Percentiles rank a stretch among this genome's conserved stretches.
These are phyloP conservation scores for Bombycilla garrulus DNA, from an alignment of 2,113 vertebrate species.

Conservation along the genomic window DNA sequence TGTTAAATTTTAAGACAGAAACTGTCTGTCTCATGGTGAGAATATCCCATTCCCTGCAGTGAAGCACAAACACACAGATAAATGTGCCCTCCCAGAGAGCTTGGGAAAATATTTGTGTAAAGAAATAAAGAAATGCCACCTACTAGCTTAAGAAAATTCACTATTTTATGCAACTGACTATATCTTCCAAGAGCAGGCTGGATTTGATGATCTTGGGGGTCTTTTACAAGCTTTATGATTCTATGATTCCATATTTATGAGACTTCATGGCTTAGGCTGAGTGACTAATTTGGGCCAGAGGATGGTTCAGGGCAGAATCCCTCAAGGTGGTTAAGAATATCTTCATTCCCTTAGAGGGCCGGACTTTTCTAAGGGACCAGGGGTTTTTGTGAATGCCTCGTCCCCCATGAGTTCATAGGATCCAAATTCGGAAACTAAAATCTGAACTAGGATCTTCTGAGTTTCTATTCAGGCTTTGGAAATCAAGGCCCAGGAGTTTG, in stretches of 20 bases:
- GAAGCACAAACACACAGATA: background rate
- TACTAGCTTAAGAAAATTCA: background rate
- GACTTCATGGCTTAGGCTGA: background rate
- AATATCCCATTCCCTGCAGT: background rate
- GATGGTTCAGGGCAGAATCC: background rate
- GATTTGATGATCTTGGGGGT: background rate
- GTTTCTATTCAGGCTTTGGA: background rate
- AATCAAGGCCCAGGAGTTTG: background rate
- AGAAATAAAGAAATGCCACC: background rate
- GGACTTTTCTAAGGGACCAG: fast-evolving
- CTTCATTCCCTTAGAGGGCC: background rate
- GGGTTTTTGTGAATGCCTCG: background rate
- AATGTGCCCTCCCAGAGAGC: background rate
- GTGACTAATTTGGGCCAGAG: background rate
- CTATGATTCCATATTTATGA: background rate
- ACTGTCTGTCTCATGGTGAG: fast-evolving
- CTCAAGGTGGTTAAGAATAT: background rate
- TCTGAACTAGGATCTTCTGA: background rate
- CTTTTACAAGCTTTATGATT: background rate
- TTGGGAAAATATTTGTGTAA: background rate
- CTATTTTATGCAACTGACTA: background rate
- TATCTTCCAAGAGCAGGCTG: background rate
- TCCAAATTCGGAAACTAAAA: background rate
- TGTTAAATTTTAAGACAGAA: background rate
- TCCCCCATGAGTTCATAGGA: fast-evolving